Base-by-base conservation (phyloP, 2,888 invertebrate species). In the Empis livida region DNA sequence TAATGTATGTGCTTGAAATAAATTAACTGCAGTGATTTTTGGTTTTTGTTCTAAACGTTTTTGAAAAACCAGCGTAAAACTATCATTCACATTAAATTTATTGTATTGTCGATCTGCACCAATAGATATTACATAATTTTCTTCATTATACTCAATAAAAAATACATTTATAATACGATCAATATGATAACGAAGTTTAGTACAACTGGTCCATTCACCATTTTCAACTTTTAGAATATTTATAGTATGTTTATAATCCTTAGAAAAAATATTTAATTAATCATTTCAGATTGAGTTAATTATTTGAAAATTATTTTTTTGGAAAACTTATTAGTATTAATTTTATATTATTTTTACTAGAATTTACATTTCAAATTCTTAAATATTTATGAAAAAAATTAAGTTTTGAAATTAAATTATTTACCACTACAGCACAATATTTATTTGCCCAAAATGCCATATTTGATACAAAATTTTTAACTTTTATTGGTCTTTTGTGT, bases 181-280 rank as follows among this genome's bases (percentile, higher is more conserved):
- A 55, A 73, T 75, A 60, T 84, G 83, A 0, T 78, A 71, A 42
- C 76, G 68, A 51, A 77, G 73, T 61, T 80, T 81, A 11, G 78
- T 82, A 20, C 76, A 50, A 51, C 75, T 75, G 1, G 54, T 52
- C 80, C 80, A 82, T 8, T 53, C 54, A 9, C 23, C 23, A 27
- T 27, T 27, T 6, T 2, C 23, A 8, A 2, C 5, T 27, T 27
- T 4, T 9, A 27, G 9, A 27, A 27, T 27, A 27, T 4, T 27
- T 27, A 27, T 9, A 5, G 23, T 2, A 27, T 27, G 8, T 27
- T 27, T 27, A 8, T 8, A 8, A 27, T 27, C 23, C 55, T 55
- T 81, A 41, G 39, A 47, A 47, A 37, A 15, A 6, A 4, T 10
- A 8, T 5, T 27, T 5, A 10, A 15, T n/a, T 27, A 5, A 27